Percentiles rank a stretch among this genome's conserved stretches.
These are phyloP conservation scores for Micromussa lordhowensis DNA, from an alignment of 92 coral and sea anemone genomes.

Conservation along the genomic window DNA sequence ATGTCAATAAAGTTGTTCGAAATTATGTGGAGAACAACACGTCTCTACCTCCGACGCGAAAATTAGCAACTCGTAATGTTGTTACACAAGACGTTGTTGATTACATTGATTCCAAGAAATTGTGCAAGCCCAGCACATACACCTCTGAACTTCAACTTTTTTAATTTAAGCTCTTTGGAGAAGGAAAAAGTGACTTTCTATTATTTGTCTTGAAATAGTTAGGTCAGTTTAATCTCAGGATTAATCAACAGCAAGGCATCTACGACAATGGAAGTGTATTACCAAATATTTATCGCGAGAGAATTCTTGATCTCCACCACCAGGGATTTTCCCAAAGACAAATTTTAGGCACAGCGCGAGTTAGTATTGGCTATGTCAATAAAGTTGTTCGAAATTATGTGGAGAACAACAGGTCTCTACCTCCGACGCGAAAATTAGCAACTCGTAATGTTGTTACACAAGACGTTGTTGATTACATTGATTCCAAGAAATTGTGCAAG, in stretches of 20 bases:
- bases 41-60: no score
- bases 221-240: conserved; percentile 38
- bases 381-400: conserved; percentile 50
- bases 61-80: conserved; percentile 12
- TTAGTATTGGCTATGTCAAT: conserved; percentile 59
- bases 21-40: conserved; percentile 5
- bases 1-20: conserved; percentile 48
- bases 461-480: no score
- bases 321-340: conserved; percentile 55
- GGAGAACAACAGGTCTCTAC: no score
- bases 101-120: no score
- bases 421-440: neutral
- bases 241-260: conserved; percentile 12
- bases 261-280: conserved; percentile 37
- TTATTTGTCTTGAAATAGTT: conserved; percentile 9
- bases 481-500: no score
- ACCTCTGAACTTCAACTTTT: conserved; percentile 40
- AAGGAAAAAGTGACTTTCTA: neutral
- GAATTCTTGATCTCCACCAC: conserved; percentile 56
- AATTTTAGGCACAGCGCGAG: neutral
- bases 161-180: conserved; percentile 27
- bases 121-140: no score
- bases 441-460: neutral
- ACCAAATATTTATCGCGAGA: conserved; percentile 50
- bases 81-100: no score